phyloP scores from a whole-genome alignment of 2,888 invertebrate species.

The Drosophila siamana region DNA sequence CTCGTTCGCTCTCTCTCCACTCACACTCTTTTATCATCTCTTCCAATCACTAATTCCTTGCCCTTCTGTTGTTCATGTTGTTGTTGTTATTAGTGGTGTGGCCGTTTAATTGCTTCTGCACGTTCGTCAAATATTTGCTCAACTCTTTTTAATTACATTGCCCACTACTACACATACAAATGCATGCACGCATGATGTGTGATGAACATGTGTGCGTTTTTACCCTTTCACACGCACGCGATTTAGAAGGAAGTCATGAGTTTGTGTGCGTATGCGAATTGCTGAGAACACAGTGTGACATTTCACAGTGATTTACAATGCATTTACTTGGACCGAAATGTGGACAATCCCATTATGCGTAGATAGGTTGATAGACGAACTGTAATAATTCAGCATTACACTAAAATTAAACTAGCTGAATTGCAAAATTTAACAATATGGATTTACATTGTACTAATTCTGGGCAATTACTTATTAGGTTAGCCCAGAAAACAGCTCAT shows the following conservation, averaged over 20 bases:
- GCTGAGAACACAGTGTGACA: conserved; percentile 37
- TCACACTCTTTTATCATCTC: conserved; percentile 13
- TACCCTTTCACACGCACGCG: conserved; percentile 59
- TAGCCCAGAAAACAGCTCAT: background rate
- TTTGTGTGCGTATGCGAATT: conserved; percentile 23
- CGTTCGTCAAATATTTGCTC: conserved; percentile 80
- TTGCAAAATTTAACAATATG: no score
- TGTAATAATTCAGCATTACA: no score
- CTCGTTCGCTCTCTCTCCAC: conserved; percentile 5
- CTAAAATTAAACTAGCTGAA: no score
- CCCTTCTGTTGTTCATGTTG: conserved; percentile 16
- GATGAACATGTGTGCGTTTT: conserved; percentile 10
- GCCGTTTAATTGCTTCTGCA: conserved; percentile 72
- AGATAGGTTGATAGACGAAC: no score
- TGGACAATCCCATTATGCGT: background rate
- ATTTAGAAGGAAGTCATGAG: conserved; percentile 38
- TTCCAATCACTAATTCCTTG: conserved; percentile 7
- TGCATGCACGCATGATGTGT: conserved; percentile 15
- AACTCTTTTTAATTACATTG: conserved; percentile 79
- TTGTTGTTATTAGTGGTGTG: conserved; percentile 53
- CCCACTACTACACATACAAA: conserved; percentile 50
- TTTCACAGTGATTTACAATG: conserved; percentile 12
- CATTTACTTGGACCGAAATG: background rate
- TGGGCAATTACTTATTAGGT: no score
- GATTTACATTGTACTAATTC: no score